Percentiles rank a stretch among this genome's conserved stretches.
Conservation (phyloP, 2,888 invertebrate genomes). For the Sepiola atlantica region DNA sequence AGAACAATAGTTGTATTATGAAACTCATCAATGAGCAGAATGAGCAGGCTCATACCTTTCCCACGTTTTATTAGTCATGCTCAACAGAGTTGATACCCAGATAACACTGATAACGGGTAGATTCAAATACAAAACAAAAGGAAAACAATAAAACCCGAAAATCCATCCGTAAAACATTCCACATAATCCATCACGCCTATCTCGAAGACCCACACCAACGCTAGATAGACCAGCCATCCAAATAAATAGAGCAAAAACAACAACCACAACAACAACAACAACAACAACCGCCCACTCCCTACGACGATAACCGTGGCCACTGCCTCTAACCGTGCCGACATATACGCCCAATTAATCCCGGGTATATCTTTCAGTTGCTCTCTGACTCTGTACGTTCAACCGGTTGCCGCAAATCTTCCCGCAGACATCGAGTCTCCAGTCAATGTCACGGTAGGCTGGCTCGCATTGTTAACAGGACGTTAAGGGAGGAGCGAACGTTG, state of each 20-base stretch:
- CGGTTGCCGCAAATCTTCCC: not conserved
- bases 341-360: not conserved
- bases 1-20: no score
- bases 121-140: no score
- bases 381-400: not conserved
- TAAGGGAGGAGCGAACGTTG: not conserved
- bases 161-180: not conserved
- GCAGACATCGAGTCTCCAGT: not conserved
- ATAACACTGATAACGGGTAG: no score
- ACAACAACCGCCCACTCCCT: not conserved
- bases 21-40: no score
- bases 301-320: not conserved
- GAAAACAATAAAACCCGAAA: not conserved
- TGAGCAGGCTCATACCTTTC: no score
- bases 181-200: not conserved
- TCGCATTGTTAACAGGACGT: not conserved
- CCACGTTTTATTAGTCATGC: no score
- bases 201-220: not conserved
- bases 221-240: not conserved
- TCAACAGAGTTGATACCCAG: no score
- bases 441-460: not conserved
- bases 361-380: not conserved
- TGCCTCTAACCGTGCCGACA: not conserved
- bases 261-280: no score
- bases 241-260: not conserved